Conservation (phyloP, 2,797 vertebrate genomes). For the Odontamblyopus rebecca region DNA sequence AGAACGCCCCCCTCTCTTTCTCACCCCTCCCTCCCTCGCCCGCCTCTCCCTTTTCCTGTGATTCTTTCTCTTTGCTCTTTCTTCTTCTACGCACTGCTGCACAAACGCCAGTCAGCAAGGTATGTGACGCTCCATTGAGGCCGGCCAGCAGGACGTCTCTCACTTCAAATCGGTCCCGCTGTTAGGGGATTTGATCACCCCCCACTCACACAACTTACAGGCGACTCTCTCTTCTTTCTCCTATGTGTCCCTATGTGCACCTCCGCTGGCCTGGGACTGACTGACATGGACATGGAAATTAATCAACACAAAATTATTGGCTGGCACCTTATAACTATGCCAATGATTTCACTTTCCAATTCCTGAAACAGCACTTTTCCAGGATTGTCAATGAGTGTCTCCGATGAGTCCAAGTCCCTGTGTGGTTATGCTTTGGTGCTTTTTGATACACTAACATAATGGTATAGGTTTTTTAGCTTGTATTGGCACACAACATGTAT, state of each 20-base stretch:
- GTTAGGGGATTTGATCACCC: slow-evolving; percentile 44
- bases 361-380: slow-evolving; percentile 1
- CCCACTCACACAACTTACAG: slow-evolving; percentile 31
- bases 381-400: background rate
- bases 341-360: background rate
- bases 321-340: background rate
- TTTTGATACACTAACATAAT: no score
- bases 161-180: slow-evolving; percentile 59
- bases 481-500: no score
- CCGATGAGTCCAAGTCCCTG: background rate
- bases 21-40: slow-evolving; percentile 14
- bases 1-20: slow-evolving; percentile 18
- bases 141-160: slow-evolving; percentile 63
- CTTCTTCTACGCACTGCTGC: slow-evolving; percentile 47
- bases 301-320: background rate
- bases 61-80: slow-evolving; percentile 56
- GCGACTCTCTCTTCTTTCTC: slow-evolving; percentile 1
- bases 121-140: slow-evolving; percentile 70
- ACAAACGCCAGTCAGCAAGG: slow-evolving; percentile 67
- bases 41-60: slow-evolving; percentile 28
- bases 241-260: slow-evolving; percentile 4
- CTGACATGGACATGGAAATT: background rate
- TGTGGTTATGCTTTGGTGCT: background rate
- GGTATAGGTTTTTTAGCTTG: no score
- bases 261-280: slow-evolving; percentile 9